phyloP scores from a whole-genome alignment of 2,113 vertebrate genomes.

The Ailurus styani region DNA sequence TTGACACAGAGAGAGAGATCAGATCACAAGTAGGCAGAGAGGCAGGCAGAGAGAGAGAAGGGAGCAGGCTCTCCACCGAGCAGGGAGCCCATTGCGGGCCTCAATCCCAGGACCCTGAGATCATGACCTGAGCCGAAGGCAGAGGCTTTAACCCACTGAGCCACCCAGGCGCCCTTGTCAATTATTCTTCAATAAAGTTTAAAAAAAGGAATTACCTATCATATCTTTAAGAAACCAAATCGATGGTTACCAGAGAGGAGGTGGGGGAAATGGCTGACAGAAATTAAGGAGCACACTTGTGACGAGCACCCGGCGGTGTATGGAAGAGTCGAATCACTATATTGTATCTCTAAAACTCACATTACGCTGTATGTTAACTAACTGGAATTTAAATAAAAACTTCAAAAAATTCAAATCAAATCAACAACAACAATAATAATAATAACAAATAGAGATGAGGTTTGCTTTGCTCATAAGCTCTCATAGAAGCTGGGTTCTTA shows the following conservation, averaged over 20 bases:
- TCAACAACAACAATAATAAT: background rate
- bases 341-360: background rate
- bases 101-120: too few relatives aligned
- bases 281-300: background rate
- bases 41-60: too few relatives aligned
- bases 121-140: too few relatives aligned
- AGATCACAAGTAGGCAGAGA: too few relatives aligned
- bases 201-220: background rate
- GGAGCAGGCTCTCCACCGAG: too few relatives aligned
- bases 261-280: background rate
- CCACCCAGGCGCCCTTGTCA: too few relatives aligned
- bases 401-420: background rate
- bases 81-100: too few relatives aligned
- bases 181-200: background rate
- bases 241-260: background rate
- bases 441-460: background rate
- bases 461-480: background rate
- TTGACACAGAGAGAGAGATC: too few relatives aligned
- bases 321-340: background rate
- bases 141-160: too few relatives aligned
- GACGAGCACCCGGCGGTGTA: background rate
- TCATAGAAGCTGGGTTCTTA: background rate
- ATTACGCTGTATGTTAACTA: background rate
- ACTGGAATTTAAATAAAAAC: background rate
- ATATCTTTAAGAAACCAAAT: background rate